A percentile compares a stretch with the other conserved stretches of the same genome.
Conservation (phyloP, 2,113 vertebrate species). For the Thunnus thynnus region DNA sequence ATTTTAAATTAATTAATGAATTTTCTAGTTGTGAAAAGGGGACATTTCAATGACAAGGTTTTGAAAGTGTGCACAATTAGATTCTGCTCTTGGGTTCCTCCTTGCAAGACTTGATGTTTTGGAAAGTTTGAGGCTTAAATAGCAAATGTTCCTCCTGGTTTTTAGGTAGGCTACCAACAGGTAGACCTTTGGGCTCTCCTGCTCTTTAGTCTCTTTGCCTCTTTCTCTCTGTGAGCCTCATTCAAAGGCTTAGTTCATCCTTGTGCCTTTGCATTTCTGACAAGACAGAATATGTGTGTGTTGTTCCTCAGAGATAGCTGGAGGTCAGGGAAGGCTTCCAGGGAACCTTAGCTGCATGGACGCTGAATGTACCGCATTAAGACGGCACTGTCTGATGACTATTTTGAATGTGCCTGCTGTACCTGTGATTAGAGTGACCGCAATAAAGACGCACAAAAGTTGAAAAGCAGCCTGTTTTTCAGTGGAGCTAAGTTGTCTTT, state of each 20-base stretch:
- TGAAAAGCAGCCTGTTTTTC: not conserved
- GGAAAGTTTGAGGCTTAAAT: constrained; percentile 22
- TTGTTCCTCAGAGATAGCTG: constrained; percentile 24
- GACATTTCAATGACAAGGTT: constrained; percentile 20
- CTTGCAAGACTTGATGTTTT: not conserved
- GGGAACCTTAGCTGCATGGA: not conserved
- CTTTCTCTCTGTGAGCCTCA: constrained; percentile 1
- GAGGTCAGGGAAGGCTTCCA: not conserved
- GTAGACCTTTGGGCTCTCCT: constrained; percentile 25
- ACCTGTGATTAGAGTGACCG: not conserved
- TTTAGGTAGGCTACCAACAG: not conserved
- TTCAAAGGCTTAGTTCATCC: constrained; percentile 34
- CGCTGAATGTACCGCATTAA: not conserved
- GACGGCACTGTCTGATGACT: no score
- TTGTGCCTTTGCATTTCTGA: constrained; percentile 17
- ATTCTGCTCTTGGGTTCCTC: not conserved
- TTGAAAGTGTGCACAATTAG: not conserved
- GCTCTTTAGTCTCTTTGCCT: constrained; percentile 9
- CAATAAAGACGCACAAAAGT: not conserved
- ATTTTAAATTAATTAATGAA: not conserved
- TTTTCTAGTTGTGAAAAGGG: not conserved
- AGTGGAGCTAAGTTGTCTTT: not conserved
- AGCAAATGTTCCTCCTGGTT: constrained; percentile 8
- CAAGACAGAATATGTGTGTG: constrained; percentile 6
- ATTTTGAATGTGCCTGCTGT: not conserved